Conservation (phyloP, 1,140 invertebrate species). For the Drosophila cardini region DNA sequence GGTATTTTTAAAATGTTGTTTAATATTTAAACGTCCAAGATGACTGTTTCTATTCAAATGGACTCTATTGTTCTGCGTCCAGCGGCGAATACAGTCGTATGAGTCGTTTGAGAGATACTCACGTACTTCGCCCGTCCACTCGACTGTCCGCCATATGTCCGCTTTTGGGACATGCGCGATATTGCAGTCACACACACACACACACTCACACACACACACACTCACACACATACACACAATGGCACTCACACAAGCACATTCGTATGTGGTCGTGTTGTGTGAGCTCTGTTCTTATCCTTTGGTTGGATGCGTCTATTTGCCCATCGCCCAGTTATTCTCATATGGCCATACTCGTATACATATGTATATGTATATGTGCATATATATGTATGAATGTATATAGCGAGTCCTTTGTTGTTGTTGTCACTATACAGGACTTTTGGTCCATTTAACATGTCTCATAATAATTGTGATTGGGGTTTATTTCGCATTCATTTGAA, state of each 20-base stretch:
- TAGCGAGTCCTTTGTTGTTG: slow-evolving; percentile 22
- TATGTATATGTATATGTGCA: slow-evolving; percentile 7
- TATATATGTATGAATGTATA: not conserved
- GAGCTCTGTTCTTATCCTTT: slow-evolving; percentile 32
- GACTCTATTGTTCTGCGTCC: slow-evolving; percentile 7
- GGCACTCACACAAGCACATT: not conserved
- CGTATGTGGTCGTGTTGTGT: slow-evolving; percentile 4
- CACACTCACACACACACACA: slow-evolving; percentile 4
- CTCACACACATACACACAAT: slow-evolving; percentile 6
- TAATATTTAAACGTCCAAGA: too few relatives aligned
- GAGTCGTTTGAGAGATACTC: slow-evolving; percentile 1
- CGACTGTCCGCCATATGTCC: slow-evolving; percentile 61
- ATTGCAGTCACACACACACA: slow-evolving; percentile 43
- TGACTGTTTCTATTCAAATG: slow-evolving; percentile 12
- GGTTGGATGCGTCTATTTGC: slow-evolving; percentile 40
- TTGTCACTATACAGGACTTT: slow-evolving; percentile 73
- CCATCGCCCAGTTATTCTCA: slow-evolving; percentile 31
- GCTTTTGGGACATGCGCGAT: slow-evolving; percentile 69
- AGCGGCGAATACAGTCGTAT: slow-evolving; percentile 11
- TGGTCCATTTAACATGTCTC: slow-evolving; percentile 84
- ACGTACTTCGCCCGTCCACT: slow-evolving; percentile 60
- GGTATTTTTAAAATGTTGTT: too few relatives aligned
- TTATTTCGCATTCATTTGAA: slow-evolving; percentile 83
- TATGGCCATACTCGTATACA: slow-evolving; percentile 31
- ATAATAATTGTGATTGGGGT: slow-evolving; percentile 84